Evolutionary conservation across 92 coral and sea anemone genomes (phyloP).

Genomic region (Zoanthus sociatus): DNA sequence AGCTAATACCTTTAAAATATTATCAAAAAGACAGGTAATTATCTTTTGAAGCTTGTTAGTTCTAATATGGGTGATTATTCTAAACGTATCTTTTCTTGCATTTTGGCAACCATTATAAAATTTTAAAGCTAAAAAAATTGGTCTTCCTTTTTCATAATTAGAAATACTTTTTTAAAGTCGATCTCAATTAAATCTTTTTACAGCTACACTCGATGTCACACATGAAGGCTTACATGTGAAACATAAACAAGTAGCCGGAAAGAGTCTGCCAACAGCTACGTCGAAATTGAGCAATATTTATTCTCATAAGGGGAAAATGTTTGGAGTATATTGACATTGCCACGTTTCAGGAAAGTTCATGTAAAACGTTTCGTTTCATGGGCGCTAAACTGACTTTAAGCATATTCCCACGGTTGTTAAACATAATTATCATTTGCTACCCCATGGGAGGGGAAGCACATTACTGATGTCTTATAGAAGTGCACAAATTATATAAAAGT

Average conservation of each 20-base stretch:
- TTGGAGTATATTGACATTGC: conserved; percentile 19
- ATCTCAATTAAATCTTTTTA: too few relatives aligned
- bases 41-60: too few relatives aligned
- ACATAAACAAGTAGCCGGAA: background rate
- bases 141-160: too few relatives aligned
- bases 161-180: too few relatives aligned
- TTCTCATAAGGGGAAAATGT: conserved; percentile 59
- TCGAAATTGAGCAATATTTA: conserved; percentile 42
- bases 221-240: conserved; percentile 2
- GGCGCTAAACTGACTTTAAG: conserved; percentile 47
- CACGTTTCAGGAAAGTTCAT: conserved; percentile 39
- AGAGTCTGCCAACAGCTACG: conserved; percentile 17
- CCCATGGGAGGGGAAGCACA: background rate
- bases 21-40: too few relatives aligned
- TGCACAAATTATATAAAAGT: conserved; percentile 30
- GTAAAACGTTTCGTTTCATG: conserved; percentile 67
- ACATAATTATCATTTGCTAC: conserved; percentile 27
- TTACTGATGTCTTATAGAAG: conserved; percentile 23
- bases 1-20: too few relatives aligned
- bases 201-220: background rate
- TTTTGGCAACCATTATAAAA: too few relatives aligned
- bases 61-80: too few relatives aligned
- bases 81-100: too few relatives aligned
- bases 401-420: conserved; percentile 41
- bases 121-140: too few relatives aligned